Percentiles rank a stretch among this genome's conserved stretches.
These are phyloP conservation scores for Drosophila meridiana DNA, from an alignment of 2,888 invertebrate species.

Conservation along the genomic window DNA sequence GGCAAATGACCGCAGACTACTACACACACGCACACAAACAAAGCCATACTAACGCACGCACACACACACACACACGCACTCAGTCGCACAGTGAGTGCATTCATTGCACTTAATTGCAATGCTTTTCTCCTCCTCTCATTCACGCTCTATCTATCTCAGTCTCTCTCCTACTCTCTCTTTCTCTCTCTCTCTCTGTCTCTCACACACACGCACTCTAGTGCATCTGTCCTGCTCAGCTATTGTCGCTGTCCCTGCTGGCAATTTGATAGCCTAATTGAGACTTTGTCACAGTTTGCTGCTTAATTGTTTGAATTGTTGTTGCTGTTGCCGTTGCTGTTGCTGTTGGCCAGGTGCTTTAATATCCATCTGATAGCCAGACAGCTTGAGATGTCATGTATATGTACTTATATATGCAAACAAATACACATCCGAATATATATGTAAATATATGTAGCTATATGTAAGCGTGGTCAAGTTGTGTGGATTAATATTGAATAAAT, in stretches of 20 bases:
- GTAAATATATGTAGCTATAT: constrained; percentile 25
- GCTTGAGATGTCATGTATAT: constrained; percentile 3
- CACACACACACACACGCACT: constrained; percentile 9
- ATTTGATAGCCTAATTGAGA: constrained; percentile 80
- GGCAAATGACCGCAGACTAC: constrained; percentile 46
- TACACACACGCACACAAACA: constrained; percentile 5
- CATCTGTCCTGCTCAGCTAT: constrained; percentile 21
- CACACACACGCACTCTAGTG: not conserved
- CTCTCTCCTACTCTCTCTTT: not conserved
- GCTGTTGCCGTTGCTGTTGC: constrained; percentile 15
- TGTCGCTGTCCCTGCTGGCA: constrained; percentile 40
- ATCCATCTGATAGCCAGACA: constrained; percentile 36
- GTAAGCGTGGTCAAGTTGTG: constrained; percentile 30
- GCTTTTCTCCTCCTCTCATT: constrained; percentile 40
- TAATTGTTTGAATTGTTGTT: constrained; percentile 40
- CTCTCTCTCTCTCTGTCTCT: constrained; percentile 1
- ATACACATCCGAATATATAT: constrained; percentile 5
- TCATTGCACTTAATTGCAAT: constrained; percentile 72
- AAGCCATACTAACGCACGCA: not conserved
- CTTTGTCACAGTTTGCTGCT: constrained; percentile 74
- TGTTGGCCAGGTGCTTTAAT: constrained; percentile 56
- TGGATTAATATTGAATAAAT: constrained; percentile 45
- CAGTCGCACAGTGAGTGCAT: constrained; percentile 45
- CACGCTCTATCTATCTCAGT: constrained; percentile 19
- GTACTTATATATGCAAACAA: not conserved